Percentiles rank a stretch among this genome's conserved stretches.
Evolutionary conservation across 2,797 vertebrate genomes (phyloP).

Genomic region (Thunnus albacares): DNA sequence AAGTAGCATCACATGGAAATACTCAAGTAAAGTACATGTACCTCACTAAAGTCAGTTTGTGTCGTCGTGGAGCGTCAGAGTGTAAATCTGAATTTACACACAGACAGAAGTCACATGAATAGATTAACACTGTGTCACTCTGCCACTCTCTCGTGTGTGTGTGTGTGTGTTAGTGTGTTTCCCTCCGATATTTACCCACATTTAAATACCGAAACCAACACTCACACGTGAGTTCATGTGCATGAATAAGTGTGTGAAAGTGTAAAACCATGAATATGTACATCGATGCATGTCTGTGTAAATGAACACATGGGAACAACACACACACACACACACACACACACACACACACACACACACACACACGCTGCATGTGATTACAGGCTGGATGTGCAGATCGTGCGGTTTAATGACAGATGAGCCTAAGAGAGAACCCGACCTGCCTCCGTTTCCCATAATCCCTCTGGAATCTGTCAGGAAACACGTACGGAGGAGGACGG

Average conservation of each 20-base stretch:
- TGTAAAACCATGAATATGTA: slow-evolving; percentile 38
- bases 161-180: slow-evolving; percentile 35
- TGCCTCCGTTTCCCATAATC: slow-evolving; percentile 21
- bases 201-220: slow-evolving; percentile 14
- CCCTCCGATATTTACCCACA: slow-evolving; percentile 47
- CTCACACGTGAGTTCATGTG: background rate
- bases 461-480: background rate
- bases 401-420: background rate
- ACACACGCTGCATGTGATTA: slow-evolving; percentile 5
- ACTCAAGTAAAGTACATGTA: too few relatives aligned
- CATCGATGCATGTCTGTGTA: slow-evolving; percentile 7
- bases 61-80: background rate
- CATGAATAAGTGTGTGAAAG: slow-evolving; percentile 20
- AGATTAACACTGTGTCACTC: slow-evolving; percentile 44
- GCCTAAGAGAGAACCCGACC: background rate
- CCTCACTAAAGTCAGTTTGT: slow-evolving; percentile 10
- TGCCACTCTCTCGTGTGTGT: slow-evolving; percentile 17
- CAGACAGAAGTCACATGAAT: slow-evolving; percentile 53
- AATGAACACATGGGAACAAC: slow-evolving; percentile 15
- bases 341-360: background rate
- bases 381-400: background rate
- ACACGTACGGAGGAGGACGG: background rate
- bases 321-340: slow-evolving; percentile 20
- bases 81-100: slow-evolving; percentile 44
- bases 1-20: too few relatives aligned